phyloP scores from a whole-genome alignment of 2,888 invertebrate species.

The Aromia moschata region DNA sequence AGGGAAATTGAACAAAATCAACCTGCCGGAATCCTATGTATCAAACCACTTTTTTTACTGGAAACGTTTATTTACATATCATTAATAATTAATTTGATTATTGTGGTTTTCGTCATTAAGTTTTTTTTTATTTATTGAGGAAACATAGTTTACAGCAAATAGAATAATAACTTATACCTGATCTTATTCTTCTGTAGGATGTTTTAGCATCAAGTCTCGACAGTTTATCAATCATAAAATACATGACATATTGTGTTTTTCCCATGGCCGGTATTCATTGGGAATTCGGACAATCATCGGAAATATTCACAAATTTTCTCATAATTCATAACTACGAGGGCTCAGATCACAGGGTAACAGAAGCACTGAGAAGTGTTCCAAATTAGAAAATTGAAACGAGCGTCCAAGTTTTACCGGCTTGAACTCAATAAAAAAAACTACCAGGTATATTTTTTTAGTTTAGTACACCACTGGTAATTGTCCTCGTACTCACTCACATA shows the following conservation, averaged over 20 bases:
- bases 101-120: background rate
- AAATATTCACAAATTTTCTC: constrained; percentile 55
- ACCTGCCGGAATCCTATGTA: too few species aligned
- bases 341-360: constrained; percentile 58
- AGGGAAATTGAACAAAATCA: too few species aligned
- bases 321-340: constrained; percentile 64
- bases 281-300: background rate
- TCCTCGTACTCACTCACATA: too few species aligned
- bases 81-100: constrained; percentile 4
- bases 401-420: background rate
- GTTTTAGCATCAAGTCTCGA: too few species aligned
- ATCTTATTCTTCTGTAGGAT: too few species aligned
- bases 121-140: background rate
- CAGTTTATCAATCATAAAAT: background rate
- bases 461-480: too few species aligned
- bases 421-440: too few species aligned
- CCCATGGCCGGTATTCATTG: background rate
- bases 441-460: too few species aligned
- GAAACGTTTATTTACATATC: background rate
- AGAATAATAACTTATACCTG: too few species aligned
- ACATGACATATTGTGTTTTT: background rate
- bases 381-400: background rate
- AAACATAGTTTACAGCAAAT: too few species aligned
- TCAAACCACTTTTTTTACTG: too few species aligned
- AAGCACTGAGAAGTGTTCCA: constrained; percentile 47